Percentiles rank a stretch among this genome's conserved stretches.
These are phyloP conservation scores for Diplazon laetatorius DNA, from an alignment of 2,888 invertebrate genomes.

Conservation along the genomic window DNA sequence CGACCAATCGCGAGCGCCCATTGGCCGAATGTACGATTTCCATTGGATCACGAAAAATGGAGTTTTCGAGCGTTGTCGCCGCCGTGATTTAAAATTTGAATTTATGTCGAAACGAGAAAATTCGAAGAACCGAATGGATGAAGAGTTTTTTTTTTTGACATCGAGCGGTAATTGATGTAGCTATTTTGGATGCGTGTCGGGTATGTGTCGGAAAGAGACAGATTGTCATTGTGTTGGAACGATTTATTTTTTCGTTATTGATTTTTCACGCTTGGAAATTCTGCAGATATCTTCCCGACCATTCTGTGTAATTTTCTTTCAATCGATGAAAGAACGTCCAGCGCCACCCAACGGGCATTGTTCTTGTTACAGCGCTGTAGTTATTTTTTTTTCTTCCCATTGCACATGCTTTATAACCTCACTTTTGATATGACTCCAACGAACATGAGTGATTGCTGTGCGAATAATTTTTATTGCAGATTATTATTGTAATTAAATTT, in stretches of 20 bases:
- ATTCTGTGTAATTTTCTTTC: too few relatives aligned
- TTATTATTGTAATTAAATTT: constrained; percentile 1
- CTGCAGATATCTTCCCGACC: too few relatives aligned
- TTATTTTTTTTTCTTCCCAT: not conserved
- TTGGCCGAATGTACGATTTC: not conserved
- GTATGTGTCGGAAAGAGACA: too few relatives aligned
- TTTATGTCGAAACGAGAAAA: not conserved
- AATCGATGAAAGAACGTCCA: not conserved
- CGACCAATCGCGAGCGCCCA: not conserved
- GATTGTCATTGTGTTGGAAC: too few relatives aligned
- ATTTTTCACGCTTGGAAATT: too few relatives aligned
- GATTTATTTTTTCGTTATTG: too few relatives aligned
- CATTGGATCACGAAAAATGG: not conserved
- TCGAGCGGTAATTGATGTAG: too few relatives aligned
- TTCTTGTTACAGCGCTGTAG: too few relatives aligned
- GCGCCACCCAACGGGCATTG: constrained; percentile 3
- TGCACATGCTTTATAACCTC: constrained; percentile 37
- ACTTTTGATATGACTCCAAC: not conserved
- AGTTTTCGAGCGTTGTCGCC: too few relatives aligned
- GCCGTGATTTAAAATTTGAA: not conserved
- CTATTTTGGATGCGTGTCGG: too few relatives aligned
- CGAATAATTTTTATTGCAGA: not conserved
- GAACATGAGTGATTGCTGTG: constrained; percentile 17
- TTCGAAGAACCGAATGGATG: too few relatives aligned
- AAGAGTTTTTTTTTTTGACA: too few relatives aligned